phyloP scores from a whole-genome alignment of 2,797 vertebrate species.

The Delichon dasypus region DNA sequence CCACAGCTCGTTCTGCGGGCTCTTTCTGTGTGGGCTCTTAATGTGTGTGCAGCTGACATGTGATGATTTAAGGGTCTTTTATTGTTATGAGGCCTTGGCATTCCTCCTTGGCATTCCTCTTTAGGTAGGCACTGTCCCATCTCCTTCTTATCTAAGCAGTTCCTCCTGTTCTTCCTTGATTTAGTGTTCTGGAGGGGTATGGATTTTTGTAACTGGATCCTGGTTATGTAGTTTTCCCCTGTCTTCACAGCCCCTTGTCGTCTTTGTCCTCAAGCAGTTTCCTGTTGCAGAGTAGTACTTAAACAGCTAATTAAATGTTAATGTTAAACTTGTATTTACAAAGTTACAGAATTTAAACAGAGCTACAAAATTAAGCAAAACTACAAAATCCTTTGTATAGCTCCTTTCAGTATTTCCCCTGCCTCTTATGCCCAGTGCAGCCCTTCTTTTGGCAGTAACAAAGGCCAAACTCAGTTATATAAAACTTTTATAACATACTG shows the following conservation, averaged over 20 bases:
- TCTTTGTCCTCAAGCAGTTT: not conserved
- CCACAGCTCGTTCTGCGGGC: not conserved
- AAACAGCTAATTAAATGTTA: not conserved
- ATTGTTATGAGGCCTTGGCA: not conserved
- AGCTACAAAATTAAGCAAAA: not conserved
- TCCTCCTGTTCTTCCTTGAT: not conserved
- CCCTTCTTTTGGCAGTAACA: not conserved
- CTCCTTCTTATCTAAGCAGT: not conserved
- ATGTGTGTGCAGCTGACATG: rapidly evolving
- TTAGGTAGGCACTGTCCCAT: not conserved
- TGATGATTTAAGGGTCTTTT: not conserved
- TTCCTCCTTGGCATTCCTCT: not conserved
- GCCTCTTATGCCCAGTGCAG: not conserved
- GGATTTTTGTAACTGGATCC: not conserved
- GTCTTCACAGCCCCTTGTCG: rapidly evolving
- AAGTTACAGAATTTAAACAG: not conserved
- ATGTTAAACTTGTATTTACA: not conserved
- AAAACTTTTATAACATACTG: not conserved
- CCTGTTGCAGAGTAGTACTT: not conserved
- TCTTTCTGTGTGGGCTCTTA: not conserved
- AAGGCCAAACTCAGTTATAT: not conserved
- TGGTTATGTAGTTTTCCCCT: not conserved
- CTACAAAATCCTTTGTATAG: too few relatives aligned
- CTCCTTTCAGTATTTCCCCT: not conserved
- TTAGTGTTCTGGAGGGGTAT: not conserved